phyloP scores from a whole-genome alignment of 2,113 vertebrate genomes.

The Pongo abelii region DNA sequence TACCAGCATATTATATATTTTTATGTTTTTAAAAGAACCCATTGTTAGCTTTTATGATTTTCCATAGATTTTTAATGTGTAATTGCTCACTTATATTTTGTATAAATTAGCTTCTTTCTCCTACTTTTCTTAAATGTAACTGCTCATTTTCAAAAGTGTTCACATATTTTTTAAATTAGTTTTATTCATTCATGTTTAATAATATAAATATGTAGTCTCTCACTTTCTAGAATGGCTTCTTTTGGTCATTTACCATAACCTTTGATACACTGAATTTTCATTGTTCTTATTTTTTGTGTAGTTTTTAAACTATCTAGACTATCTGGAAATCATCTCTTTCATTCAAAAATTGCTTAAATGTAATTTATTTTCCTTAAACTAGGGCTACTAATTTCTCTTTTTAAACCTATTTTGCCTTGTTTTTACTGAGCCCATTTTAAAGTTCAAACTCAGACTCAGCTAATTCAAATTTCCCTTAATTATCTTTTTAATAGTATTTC shows the following conservation, averaged over 20 bases:
- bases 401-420: conserved; percentile 26
- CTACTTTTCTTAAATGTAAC: conserved; percentile 37
- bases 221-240: background rate
- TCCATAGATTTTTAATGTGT: background rate
- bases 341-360: background rate
- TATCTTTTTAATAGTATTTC: background rate
- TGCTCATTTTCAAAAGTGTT: background rate
- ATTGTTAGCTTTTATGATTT: background rate
- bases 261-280: background rate
- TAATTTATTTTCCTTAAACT: conserved; percentile 23
- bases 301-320: background rate
- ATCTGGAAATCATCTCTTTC: conserved; percentile 10
- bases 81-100: background rate
- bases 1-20: background rate
- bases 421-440: conserved; percentile 9
- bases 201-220: background rate
- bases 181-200: background rate
- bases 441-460: background rate
- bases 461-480: background rate
- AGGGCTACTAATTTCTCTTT: background rate
- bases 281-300: background rate
- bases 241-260: background rate
- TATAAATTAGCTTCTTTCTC: background rate
- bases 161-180: background rate
- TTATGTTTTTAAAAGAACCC: background rate